Evolutionary conservation across 2,888 invertebrate species (phyloP).

Genomic region (Acanthosoma haemorrhoidale): DNA sequence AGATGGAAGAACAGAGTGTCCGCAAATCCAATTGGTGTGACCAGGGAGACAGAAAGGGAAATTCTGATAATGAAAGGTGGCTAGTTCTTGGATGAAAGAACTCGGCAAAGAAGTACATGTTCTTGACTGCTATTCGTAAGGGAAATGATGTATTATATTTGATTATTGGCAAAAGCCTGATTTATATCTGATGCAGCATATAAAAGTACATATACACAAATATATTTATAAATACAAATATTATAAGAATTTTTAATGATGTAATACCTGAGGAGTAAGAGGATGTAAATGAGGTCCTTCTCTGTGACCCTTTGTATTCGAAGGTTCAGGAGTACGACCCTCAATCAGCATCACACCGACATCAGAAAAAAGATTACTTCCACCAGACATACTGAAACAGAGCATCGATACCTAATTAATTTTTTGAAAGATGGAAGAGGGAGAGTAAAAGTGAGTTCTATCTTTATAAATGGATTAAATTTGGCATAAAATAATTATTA

Average conservation of each 20-base stretch:
- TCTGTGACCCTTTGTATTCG: conserved; percentile 48
- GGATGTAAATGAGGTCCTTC: conserved; percentile 63
- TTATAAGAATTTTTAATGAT: not conserved
- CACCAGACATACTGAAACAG: conserved; percentile 32
- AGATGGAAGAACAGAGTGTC: no score
- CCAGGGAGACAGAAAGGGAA: no score
- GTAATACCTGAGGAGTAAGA: conserved; percentile 19
- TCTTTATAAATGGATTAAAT: no score
- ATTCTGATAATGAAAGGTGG: no score
- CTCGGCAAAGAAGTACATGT: not conserved
- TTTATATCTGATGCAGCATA: not conserved
- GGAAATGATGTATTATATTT: not conserved
- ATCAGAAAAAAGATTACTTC: conserved; percentile 40
- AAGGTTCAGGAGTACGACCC: conserved; percentile 40
- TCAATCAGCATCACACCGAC: conserved; percentile 42
- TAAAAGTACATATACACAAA: not conserved
- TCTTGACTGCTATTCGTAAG: not conserved
- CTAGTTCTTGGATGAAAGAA: no score
- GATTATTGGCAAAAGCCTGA: not conserved
- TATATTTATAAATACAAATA: not conserved
- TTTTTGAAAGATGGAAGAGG: no score
- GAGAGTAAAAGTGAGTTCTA: no score
- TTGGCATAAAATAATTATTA: no score
- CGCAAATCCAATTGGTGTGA: no score
- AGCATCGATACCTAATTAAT: no score